Evolutionary conservation across 1,140 invertebrate genomes (phyloP).

Genomic region (Atta cephalotes): DNA sequence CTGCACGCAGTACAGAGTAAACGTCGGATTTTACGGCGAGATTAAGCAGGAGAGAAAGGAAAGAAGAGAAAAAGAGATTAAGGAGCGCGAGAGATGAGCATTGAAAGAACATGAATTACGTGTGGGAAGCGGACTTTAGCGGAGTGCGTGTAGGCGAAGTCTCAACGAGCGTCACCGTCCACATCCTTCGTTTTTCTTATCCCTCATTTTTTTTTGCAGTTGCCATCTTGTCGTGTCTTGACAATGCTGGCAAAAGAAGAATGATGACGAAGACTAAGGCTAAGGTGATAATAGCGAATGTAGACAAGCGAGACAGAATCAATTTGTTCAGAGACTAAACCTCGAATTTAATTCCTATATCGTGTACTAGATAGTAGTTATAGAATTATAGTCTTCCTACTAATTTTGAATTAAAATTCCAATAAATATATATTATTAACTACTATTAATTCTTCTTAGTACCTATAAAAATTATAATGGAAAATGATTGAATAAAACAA

Average conservation of each 20-base stretch:
- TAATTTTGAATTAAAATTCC: not conserved
- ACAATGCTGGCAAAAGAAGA: slow-evolving; percentile 27
- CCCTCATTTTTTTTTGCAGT: slow-evolving; percentile 3
- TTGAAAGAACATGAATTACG: slow-evolving; percentile 40
- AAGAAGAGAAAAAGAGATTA: slow-evolving; percentile 8
- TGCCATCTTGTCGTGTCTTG: not conserved
- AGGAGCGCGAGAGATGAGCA: slow-evolving; percentile 26
- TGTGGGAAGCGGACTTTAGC: slow-evolving; percentile 62
- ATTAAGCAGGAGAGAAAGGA: slow-evolving; percentile 24
- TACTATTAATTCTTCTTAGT: not conserved
- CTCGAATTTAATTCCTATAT: not conserved
- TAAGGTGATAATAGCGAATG: not conserved
- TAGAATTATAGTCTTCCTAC: not conserved
- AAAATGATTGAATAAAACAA: not conserved
- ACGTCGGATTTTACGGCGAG: slow-evolving; percentile 53
- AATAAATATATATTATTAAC: not conserved
- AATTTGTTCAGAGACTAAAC: slow-evolving; percentile 17
- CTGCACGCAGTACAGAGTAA: slow-evolving; percentile 23
- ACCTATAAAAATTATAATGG: not conserved
- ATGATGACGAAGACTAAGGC: slow-evolving; percentile 21
- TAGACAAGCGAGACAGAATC: not conserved
- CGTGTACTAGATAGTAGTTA: not conserved
- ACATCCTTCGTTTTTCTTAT: slow-evolving; percentile 1
- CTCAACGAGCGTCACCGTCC: not conserved
- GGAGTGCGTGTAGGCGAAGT: slow-evolving; percentile 43